Evolutionary conservation across 2,113 vertebrate genomes (phyloP).

Genomic region (Lepisosteus oculatus): DNA sequence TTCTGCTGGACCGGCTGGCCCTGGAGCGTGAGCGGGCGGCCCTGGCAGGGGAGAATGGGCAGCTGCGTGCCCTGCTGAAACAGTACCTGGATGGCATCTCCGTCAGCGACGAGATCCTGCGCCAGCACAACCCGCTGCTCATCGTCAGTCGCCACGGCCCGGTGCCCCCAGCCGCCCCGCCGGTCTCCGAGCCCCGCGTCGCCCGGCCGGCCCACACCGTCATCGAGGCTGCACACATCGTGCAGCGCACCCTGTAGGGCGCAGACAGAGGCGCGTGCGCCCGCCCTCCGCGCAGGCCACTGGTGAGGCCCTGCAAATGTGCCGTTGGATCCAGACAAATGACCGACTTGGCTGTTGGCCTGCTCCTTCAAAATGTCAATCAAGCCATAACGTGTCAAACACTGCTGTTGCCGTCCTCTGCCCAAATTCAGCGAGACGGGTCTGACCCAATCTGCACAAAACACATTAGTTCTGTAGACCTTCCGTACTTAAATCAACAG

Average conservation of each 20-base stretch:
- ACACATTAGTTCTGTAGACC: too few species aligned
- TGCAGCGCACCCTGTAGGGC: constrained; percentile 41
- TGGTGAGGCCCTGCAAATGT: too few species aligned
- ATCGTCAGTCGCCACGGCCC: constrained; percentile 28
- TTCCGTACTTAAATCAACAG: too few species aligned
- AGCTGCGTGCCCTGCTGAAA: constrained; percentile 58
- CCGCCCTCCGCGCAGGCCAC: too few species aligned
- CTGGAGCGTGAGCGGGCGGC: constrained; percentile 45
- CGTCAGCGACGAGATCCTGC: constrained; percentile 48
- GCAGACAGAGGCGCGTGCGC: fast-evolving
- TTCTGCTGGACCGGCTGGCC: constrained; percentile 65
- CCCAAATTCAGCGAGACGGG: too few species aligned
- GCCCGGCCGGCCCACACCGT: constrained; percentile 25
- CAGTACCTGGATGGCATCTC: constrained; percentile 69
- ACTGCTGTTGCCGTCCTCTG: too few species aligned
- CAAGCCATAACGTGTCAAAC: too few species aligned
- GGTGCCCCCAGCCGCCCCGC: background rate
- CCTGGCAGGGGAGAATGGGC: constrained; percentile 56
- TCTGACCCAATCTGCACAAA: too few species aligned
- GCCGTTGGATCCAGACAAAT: too few species aligned
- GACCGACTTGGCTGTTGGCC: too few species aligned
- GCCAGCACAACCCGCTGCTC: constrained; percentile 52
- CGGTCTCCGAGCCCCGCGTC: background rate
- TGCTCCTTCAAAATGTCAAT: too few species aligned
- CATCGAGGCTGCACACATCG: constrained; percentile 42